Base-by-base conservation (phyloP, 2,888 invertebrate genomes). In the Rhingia rostrata region DNA sequence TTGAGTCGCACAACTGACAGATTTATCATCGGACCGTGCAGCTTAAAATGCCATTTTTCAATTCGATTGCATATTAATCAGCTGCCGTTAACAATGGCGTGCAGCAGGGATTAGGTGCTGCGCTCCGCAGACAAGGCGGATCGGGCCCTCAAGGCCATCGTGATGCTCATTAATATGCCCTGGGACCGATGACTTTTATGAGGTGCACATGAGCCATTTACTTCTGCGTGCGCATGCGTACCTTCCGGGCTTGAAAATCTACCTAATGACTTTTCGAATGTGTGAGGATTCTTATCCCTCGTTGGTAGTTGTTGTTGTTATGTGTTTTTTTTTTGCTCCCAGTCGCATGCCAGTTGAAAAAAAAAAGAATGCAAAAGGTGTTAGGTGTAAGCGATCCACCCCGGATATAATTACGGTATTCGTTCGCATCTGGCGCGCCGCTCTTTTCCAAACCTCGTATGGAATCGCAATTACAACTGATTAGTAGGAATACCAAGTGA, bases 391-490 rank as follows among this genome's bases (percentile, higher is more conserved):
- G 45, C 51, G 64, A 77, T 79, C 70, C 70, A 73, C 67, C 72
- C 64, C 56, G 53, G 66, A 51, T 69, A 63, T 51, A 43, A 69
- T 56, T 30, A 56, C 53, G 22, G 22, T 22, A 22, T 22, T 22
- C 22, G 14, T 43, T 33, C 30, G 39, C 9, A 43, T 22, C 22
- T 33, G 45, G 41, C 10, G 45, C 35, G 64, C 9, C 33, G 22
- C 0, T 66, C 32, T 60, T 43, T 10, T 41, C 30, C 41, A 53
- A 35, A 43, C 37, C 80, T 70, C 80, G 37, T 9, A 22, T 70
- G 84, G 84, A 66, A 75, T 84, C 69, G 84, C 79, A 85, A 85
- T 85, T 85, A 85, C 85, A 77, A 72, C 85, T 85, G 85, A 85
- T 85, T 85, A 85, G 85, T 70, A 35, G 63, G 64, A 79, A 79